These are phyloP conservation scores for Arctopsyche grandis DNA, from an alignment of 1,140 invertebrate species.

Conservation along the genomic window DNA sequence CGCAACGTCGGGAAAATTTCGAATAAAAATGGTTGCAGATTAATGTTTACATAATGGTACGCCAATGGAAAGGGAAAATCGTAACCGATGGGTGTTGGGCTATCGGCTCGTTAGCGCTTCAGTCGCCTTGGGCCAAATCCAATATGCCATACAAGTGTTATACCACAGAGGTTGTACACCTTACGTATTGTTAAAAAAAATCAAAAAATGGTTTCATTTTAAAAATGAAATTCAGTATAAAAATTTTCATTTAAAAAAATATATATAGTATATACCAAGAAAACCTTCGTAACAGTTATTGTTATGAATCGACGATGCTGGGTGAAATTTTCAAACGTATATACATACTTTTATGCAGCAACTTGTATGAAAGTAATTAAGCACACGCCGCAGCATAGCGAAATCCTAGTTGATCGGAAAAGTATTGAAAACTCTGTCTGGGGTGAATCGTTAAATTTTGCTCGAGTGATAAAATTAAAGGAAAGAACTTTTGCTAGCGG, in stretches of 20 bases:
- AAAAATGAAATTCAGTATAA: too few species aligned
- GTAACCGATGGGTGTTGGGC: constrained; percentile 31
- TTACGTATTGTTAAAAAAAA: constrained; percentile 24
- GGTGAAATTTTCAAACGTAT: not conserved
- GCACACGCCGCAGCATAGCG: not conserved
- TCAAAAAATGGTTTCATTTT: too few species aligned
- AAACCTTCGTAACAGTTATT: not conserved
- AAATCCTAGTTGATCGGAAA: constrained; percentile 12
- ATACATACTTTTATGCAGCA: not conserved
- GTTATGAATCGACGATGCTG: not conserved
- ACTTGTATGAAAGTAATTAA: constrained; percentile 20
- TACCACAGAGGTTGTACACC: not conserved
- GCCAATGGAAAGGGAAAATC: constrained; percentile 15
- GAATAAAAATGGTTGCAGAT: not conserved
- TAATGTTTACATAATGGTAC: not conserved
- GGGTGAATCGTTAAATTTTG: constrained; percentile 7
- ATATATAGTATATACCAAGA: not conserved
- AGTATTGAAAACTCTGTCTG: constrained; percentile 21
- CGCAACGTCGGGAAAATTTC: not conserved
- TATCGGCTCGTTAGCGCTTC: constrained; percentile 48
- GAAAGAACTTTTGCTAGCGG: not conserved
- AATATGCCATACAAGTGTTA: constrained; percentile 39
- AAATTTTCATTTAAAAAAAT: constrained; percentile 10
- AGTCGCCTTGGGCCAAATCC: constrained; percentile 47
- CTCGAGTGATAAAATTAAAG: constrained; percentile 22